Conservation (phyloP, 2,113 vertebrate species). For the Tetrax tetrax region DNA sequence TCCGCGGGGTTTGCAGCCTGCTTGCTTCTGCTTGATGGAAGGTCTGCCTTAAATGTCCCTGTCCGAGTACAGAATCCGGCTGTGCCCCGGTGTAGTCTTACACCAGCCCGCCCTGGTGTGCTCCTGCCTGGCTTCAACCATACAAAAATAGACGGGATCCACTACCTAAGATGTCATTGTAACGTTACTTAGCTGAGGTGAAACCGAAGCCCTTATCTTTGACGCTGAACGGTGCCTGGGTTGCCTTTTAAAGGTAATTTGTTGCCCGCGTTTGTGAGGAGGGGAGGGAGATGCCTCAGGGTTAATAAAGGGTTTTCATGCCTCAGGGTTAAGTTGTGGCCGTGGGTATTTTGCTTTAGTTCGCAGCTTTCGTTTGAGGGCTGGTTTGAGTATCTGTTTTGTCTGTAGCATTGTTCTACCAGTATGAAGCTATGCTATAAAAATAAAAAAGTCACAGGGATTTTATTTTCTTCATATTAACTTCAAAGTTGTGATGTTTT, state of each 20-base stretch:
- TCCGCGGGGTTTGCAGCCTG: neutral
- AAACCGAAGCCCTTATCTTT: constrained; percentile 37
- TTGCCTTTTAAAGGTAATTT: constrained; percentile 59
- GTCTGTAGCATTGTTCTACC: neutral
- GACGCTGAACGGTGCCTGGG: neutral
- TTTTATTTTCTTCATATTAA: neutral
- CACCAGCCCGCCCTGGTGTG: constrained; percentile 30
- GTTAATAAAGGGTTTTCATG: neutral
- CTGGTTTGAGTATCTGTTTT: neutral
- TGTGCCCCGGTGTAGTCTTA: constrained; percentile 60
- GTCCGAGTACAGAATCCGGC: neutral
- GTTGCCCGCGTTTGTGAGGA: neutral
- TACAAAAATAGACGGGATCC: constrained; percentile 54
- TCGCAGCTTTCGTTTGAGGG: neutral
- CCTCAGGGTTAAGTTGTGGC: neutral
- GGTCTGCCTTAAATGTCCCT: constrained; percentile 64
- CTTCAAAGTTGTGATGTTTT: neutral
- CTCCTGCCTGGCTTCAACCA: constrained; percentile 14
- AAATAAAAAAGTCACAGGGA: neutral
- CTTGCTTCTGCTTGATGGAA: neutral
- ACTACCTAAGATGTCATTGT: constrained; percentile 49
- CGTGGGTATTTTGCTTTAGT: neutral
- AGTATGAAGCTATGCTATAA: neutral
- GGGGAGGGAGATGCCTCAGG: neutral
- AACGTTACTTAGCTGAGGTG: constrained; percentile 34